Conservation (phyloP, 2,797 vertebrate species). For the Epinephelus coioides region DNA sequence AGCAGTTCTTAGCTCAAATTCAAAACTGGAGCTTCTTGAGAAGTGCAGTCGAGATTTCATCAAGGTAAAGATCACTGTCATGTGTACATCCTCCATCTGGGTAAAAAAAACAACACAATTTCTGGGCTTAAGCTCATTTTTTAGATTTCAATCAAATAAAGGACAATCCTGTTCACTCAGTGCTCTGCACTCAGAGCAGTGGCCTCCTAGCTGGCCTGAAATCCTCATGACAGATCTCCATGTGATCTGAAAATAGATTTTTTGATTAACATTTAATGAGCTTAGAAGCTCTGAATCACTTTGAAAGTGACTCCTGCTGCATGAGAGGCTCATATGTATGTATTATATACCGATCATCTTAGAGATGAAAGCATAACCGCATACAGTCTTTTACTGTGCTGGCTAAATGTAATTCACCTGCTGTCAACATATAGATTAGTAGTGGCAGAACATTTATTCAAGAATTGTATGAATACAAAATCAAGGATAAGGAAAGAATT, state of each 20-base stretch:
- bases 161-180: slow-evolving; percentile 44
- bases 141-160: slow-evolving; percentile 30
- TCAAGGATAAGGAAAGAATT: neutral
- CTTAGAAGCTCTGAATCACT: slow-evolving; percentile 85
- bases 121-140: neutral
- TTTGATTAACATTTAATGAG: slow-evolving; percentile 91
- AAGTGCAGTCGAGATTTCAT: slow-evolving; percentile 13
- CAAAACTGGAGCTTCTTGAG: slow-evolving; percentile 12
- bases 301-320: slow-evolving; percentile 83
- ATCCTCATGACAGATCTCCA: slow-evolving; percentile 86
- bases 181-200: slow-evolving; percentile 50
- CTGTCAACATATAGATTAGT: neutral
- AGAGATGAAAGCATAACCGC: slow-evolving; percentile 9
- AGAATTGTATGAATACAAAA: slow-evolving; percentile 11
- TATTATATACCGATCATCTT: slow-evolving; percentile 55
- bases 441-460: neutral
- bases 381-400: neutral
- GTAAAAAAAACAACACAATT: neutral
- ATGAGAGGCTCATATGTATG: slow-evolving; percentile 55
- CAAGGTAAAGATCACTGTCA: slow-evolving; percentile 13
- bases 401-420: neutral
- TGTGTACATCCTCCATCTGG: neutral
- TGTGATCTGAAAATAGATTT: slow-evolving; percentile 89
- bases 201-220: slow-evolving; percentile 80
- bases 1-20: slow-evolving; percentile 32